Conservation (phyloP, 2,888 invertebrate genomes). For the Periphyllus acericola region DNA sequence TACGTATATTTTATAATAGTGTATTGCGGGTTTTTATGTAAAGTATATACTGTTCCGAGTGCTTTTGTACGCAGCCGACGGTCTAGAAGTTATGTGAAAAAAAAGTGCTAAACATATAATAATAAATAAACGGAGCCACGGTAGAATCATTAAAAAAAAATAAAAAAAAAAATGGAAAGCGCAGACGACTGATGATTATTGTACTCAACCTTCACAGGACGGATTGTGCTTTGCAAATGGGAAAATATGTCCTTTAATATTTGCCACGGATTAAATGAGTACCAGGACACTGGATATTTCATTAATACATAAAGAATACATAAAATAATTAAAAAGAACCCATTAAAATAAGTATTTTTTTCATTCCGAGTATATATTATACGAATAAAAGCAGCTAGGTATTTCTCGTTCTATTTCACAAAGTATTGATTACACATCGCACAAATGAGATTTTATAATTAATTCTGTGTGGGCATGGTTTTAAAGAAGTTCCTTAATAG, state of each 20-base stretch:
- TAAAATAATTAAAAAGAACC: constrained; percentile 28
- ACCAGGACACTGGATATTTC: constrained; percentile 46
- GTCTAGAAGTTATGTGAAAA: constrained; percentile 49
- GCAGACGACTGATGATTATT: constrained; percentile 59
- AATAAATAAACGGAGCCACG: constrained; percentile 56
- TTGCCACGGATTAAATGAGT: constrained; percentile 45
- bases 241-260: constrained; percentile 46
- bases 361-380: too few species aligned
- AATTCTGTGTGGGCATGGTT: neutral
- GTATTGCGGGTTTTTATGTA: constrained; percentile 59
- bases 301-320: constrained; percentile 48
- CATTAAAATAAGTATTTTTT: constrained; percentile 47
- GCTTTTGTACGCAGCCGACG: constrained; percentile 47
- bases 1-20: constrained; percentile 57
- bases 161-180: constrained; percentile 8
- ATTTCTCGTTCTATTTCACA: neutral
- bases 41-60: constrained; percentile 54
- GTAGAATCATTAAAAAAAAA: constrained; percentile 56
- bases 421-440: neutral
- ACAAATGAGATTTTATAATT: neutral
- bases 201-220: constrained; percentile 42
- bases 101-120: constrained; percentile 45
- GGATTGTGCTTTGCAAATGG: constrained; percentile 47
- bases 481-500: neutral
- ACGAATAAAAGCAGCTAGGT: constrained; percentile 1